phyloP scores from a whole-genome alignment of 2,113 vertebrate species.

The Percopsis transmontana region DNA sequence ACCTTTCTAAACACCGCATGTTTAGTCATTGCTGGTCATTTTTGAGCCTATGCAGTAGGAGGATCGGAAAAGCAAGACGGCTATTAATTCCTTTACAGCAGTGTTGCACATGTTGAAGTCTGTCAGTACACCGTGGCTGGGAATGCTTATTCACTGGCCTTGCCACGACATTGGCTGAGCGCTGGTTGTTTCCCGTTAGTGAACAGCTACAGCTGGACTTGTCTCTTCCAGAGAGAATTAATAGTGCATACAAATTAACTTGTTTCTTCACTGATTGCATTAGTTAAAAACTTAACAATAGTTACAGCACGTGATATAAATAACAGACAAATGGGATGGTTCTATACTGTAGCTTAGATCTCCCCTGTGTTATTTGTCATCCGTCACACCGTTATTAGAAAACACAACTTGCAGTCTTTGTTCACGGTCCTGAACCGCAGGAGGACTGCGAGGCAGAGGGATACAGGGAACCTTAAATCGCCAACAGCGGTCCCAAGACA shows the following conservation, averaged over 20 bases:
- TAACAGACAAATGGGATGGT: slow-evolving; percentile 18
- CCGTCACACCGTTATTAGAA: slow-evolving; percentile 41
- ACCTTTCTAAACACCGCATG: slow-evolving; percentile 2
- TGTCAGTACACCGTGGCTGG: slow-evolving; percentile 10
- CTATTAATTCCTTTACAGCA: slow-evolving; percentile 32
- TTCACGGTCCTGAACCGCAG: slow-evolving; percentile 30
- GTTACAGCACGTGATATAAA: not conserved
- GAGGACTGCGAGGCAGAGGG: slow-evolving; percentile 43
- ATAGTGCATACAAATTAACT: slow-evolving; percentile 45
- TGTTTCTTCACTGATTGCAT: slow-evolving; percentile 13
- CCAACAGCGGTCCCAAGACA: slow-evolving; percentile 26
- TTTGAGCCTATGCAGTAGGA: slow-evolving; percentile 23
- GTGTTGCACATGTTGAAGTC: slow-evolving; percentile 23
- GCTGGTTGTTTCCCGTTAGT: slow-evolving; percentile 29
- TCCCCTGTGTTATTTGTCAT: slow-evolving; percentile 27
- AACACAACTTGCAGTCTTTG: slow-evolving; percentile 30
- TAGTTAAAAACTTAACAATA: not conserved
- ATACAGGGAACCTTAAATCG: slow-evolving; percentile 44
- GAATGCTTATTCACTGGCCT: slow-evolving; percentile 16
- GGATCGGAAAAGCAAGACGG: slow-evolving; percentile 12
- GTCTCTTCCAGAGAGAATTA: slow-evolving; percentile 25
- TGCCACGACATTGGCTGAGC: slow-evolving; percentile 9
- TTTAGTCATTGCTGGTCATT: slow-evolving; percentile 2
- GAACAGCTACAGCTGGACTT: slow-evolving; percentile 38
- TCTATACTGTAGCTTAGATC: slow-evolving; percentile 1